Evolutionary conservation across 1,140 invertebrate genomes (phyloP).

Genomic region (Cydia splendana): DNA sequence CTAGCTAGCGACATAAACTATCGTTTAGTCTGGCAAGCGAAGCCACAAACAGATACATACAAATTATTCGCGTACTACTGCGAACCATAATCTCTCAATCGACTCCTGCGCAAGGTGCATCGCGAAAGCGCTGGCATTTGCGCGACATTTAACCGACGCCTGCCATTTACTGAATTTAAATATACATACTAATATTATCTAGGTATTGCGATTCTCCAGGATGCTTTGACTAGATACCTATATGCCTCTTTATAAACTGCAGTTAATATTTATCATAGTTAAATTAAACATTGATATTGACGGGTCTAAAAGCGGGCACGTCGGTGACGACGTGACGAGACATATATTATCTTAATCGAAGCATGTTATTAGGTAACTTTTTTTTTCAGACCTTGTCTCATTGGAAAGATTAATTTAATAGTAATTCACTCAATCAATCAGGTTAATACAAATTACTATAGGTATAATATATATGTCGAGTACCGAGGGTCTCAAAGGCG

Average conservation of each 20-base stretch:
- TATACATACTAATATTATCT: background rate
- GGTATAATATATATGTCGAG: no score
- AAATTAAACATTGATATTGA: no score
- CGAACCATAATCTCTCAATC: constrained; percentile 19
- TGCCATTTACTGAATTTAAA: constrained; percentile 28
- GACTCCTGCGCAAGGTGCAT: constrained; percentile 25
- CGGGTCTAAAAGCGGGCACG: no score
- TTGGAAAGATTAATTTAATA: no score
- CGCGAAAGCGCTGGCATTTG: constrained; percentile 27
- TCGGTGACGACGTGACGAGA: no score
- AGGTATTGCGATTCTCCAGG: background rate
- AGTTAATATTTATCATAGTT: no score
- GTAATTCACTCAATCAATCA: no score
- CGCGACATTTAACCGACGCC: constrained; percentile 14
- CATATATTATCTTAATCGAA: no score
- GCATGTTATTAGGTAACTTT: no score
- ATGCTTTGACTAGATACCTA: background rate
- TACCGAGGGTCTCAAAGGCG: no score
- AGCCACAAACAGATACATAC: background rate
- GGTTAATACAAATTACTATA: no score
- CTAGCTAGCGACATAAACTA: background rate
- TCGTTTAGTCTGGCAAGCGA: background rate
- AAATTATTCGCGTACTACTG: background rate
- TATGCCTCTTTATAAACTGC: background rate
- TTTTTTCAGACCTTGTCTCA: no score